Percentiles rank a stretch among this genome's conserved stretches.
Evolutionary conservation across 2,113 vertebrate species (phyloP).

Genomic region (Hydrolagus affinis): DNA sequence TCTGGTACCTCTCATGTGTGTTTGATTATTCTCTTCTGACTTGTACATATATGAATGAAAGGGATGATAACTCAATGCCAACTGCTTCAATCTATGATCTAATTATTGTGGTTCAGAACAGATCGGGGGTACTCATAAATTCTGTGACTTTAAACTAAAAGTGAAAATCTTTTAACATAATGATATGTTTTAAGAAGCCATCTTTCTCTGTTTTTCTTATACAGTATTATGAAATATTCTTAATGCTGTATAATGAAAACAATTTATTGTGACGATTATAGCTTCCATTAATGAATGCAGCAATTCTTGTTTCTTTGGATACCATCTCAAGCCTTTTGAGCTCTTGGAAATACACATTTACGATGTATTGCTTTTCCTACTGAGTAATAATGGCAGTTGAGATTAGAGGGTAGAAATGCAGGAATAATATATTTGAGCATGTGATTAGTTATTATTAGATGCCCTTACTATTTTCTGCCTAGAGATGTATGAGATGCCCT

Average conservation of each 20-base stretch:
- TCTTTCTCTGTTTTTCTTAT: background rate
- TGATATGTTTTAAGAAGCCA: background rate
- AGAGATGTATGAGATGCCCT: background rate
- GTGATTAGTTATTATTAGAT: background rate
- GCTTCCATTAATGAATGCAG: no score
- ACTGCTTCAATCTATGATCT: no score
- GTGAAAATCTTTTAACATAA: background rate
- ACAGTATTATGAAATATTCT: background rate
- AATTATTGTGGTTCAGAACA: no score
- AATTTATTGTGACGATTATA: no score
- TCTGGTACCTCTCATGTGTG: no score
- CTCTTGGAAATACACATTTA: background rate
- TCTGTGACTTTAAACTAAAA: no score
- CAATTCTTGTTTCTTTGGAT: background rate
- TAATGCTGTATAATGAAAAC: background rate
- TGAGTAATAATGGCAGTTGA: background rate
- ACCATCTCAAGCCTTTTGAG: background rate
- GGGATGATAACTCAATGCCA: no score
- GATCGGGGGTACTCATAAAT: no score
- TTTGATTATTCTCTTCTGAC: no score
- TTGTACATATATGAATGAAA: no score
- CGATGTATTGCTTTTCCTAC: background rate
- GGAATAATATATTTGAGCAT: background rate
- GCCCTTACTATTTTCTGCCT: background rate
- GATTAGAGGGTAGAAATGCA: background rate